Conservation (phyloP, 2,797 vertebrate species). For the Yasuhikotakia modesta region DNA sequence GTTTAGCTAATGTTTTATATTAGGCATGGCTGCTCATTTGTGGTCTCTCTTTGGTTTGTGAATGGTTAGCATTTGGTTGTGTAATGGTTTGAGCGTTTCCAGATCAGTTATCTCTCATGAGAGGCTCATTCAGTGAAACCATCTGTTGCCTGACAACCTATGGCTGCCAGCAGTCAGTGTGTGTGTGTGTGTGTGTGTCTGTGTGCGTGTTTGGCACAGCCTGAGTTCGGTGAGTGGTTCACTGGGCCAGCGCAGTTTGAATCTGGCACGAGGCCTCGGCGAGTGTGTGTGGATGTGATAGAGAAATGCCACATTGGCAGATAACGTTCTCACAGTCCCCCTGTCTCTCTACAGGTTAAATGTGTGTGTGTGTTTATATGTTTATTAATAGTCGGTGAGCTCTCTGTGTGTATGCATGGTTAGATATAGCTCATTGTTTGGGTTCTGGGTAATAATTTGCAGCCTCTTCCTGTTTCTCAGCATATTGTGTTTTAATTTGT, state of each 20-base stretch:
- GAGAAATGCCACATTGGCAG: conserved; percentile 55
- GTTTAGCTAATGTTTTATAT: conserved; percentile 1
- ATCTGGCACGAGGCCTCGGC: conserved; percentile 54
- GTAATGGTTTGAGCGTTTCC: conserved; percentile 44
- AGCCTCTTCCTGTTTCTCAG: conserved; percentile 26
- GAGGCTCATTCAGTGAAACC: conserved; percentile 62
- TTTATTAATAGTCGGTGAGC: conserved; percentile 41
- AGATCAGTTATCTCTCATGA: conserved; percentile 61
- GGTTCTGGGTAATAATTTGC: conserved; percentile 37
- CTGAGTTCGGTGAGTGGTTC: conserved; percentile 55
- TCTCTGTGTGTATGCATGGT: conserved; percentile 38
- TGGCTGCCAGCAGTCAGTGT: conserved; percentile 53
- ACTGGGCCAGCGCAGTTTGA: conserved; percentile 60
- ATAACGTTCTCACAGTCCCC: conserved; percentile 40
- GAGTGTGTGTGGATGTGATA: conserved; percentile 42
- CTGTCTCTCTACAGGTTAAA: conserved; percentile 24
- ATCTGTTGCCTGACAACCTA: conserved; percentile 60
- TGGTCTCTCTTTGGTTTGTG: conserved; percentile 51
- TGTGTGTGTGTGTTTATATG: conserved; percentile 34
- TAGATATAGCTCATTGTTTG: conserved; percentile 31
- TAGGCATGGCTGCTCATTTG: conserved; percentile 36
- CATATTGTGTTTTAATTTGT: not conserved
- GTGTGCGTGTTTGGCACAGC: conserved; percentile 50
- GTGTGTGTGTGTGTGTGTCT: conserved; percentile 37
- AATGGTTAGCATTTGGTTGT: conserved; percentile 54